Evolutionary conservation across 92 coral and sea anemone genomes (phyloP).

Genomic region (Porites divaricata): DNA sequence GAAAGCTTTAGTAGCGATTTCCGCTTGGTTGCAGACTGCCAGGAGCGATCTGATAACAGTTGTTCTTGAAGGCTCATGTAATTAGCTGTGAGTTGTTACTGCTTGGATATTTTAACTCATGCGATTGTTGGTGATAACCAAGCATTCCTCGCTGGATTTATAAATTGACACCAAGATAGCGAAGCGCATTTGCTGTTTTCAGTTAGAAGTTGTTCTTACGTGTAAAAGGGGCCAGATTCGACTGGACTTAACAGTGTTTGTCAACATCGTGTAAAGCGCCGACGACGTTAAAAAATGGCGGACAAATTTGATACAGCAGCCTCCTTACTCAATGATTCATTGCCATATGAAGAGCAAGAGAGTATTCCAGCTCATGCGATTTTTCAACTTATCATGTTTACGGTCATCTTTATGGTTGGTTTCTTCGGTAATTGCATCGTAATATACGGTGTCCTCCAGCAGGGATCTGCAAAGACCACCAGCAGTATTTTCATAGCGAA

Average conservation of each 20-base stretch:
- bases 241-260: not conserved
- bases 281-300: conserved; percentile 37
- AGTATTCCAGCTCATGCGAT: conserved; percentile 74
- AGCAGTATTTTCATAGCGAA: conserved; percentile 96
- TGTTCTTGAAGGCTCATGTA: conserved; percentile 31
- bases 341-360: conserved; percentile 32
- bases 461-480: conserved; percentile 81
- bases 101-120: conserved; percentile 10
- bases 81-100: conserved; percentile 28
- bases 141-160: conserved; percentile 21
- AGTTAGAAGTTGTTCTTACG: not conserved
- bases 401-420: conserved; percentile 87
- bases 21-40: conserved; percentile 33
- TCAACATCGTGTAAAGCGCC: conserved; percentile 26
- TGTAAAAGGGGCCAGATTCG: not conserved
- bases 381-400: conserved; percentile 84
- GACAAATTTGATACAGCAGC: conserved; percentile 32
- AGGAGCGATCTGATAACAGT: conserved; percentile 48
- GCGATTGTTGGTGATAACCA: conserved; percentile 34
- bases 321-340: not conserved
- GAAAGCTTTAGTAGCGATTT: conserved; percentile 9
- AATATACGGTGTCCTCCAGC: conserved; percentile 96
- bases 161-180: not conserved
- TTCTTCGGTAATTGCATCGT: conserved; percentile 97
- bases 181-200: not conserved